Evolutionary conservation across 1,140 invertebrate species (phyloP), one percentile per base, ranked within the genome.

Genomic region (Conopomorpha cramerella): DNA sequence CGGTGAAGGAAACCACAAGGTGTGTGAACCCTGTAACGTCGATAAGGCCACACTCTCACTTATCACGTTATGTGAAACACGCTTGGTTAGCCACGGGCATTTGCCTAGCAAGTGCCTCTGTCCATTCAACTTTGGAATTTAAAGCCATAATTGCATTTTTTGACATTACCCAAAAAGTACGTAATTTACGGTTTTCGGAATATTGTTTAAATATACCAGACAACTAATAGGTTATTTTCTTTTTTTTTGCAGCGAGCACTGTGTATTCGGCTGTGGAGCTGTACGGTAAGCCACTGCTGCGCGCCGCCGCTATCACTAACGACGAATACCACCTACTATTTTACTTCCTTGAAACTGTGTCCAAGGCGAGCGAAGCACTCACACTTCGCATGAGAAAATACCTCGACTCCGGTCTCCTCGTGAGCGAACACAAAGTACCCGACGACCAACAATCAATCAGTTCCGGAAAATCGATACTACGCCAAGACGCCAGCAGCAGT

Each of bases 291-390:
- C 72, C 76, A 6, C 45, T 78, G 11, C 43, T 76, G 17, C 57
- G 71, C 12, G 72, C 76, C 17, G 60, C 70, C 34, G 72, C 67
- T 6, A 68, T 78, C 23, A 68, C 62, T 12, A 67, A 71, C 46
- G 61, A 71, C 38, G 76, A 78, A 42, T 77, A 73, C 37, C 65
- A 76, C 43, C 48, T 77, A 33, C 46, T 78, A 4, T 78, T 77
- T 41, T 76, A 74, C 41, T 73, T 74, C 41, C 41, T 78, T 30
- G 66, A 77, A 51, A 73, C 66, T 10, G 65, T 78, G n/a, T 76
- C 72, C 8, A 68, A 74, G 54, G 74, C 71, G 10, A 77, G 72
- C 28, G 71, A 67, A 34, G 63, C 71, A 15, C 53, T 78, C 1
- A 70, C 71, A 6, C 59, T 72, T 41, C 55, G 72, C 16, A 71